phyloP scores from a whole-genome alignment of 2,797 vertebrate genomes.

The Otolemur crassicaudatus region DNA sequence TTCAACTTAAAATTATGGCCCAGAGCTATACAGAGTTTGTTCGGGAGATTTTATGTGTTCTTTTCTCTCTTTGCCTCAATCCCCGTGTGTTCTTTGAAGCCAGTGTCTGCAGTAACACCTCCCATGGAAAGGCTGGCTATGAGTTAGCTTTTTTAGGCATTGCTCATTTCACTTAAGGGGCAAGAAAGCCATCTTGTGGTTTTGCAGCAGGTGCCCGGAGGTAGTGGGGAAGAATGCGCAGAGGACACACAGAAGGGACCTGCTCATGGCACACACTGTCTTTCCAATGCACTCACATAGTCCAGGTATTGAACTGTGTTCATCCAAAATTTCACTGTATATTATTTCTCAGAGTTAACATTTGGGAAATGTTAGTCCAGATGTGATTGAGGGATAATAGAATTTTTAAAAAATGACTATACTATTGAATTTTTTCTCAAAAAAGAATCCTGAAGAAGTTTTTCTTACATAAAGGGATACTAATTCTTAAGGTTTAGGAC shows the following conservation, averaged over 20 bases:
- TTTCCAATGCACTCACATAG: not conserved
- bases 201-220: not conserved
- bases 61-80: constrained; percentile 62
- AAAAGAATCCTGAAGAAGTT: not conserved
- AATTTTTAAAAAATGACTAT: constrained; percentile 42
- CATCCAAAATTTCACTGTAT: not conserved
- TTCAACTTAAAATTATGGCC: constrained; percentile 27
- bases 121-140: not conserved
- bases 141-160: constrained; percentile 23
- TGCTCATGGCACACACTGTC: not conserved
- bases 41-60: constrained; percentile 35
- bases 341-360: constrained; percentile 43
- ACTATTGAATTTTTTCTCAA: not conserved
- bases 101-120: not conserved
- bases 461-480: not conserved
- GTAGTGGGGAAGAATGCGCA: not conserved
- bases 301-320: not conserved
- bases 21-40: not conserved
- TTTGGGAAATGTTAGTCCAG: constrained; percentile 1
- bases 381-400: not conserved
- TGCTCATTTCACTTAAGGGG: not conserved
- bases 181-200: not conserved
- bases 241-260: not conserved
- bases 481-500: not conserved
- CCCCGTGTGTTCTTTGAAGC: not conserved